Evolutionary conservation across 1,140 invertebrate genomes (phyloP).

Genomic region (Babylonia areolata): DNA sequence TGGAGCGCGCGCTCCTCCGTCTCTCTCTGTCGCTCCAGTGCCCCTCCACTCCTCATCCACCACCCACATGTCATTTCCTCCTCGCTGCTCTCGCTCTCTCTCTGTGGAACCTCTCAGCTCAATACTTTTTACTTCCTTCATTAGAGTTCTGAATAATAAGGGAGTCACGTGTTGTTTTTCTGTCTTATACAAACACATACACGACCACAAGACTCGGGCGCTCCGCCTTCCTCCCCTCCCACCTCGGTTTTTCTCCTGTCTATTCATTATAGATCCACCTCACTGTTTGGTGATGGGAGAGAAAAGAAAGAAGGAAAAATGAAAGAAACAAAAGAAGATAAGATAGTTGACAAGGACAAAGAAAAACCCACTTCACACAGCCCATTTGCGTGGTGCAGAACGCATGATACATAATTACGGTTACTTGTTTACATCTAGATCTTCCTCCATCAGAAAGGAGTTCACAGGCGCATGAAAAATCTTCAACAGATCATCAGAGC

Average conservation of each 20-base stretch:
- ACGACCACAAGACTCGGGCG: not conserved
- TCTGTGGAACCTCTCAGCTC: not conserved
- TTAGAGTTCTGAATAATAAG: not conserved
- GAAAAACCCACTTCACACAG: too few relatives aligned
- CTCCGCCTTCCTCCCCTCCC: too few relatives aligned
- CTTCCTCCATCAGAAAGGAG: not conserved
- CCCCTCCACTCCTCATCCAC: not conserved
- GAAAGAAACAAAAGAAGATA: not conserved
- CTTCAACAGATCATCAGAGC: too few relatives aligned
- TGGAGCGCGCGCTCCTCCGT: not conserved
- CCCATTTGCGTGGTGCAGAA: too few relatives aligned
- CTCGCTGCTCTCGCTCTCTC: constrained; percentile 12
- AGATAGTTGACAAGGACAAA: not conserved
- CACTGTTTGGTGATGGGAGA: not conserved
- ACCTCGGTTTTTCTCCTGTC: too few relatives aligned
- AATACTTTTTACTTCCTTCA: not conserved
- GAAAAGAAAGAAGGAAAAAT: not conserved
- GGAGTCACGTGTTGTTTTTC: not conserved
- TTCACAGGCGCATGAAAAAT: not conserved
- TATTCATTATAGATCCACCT: too few relatives aligned
- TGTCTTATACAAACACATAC: not conserved
- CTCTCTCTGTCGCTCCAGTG: too few relatives aligned
- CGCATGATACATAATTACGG: not conserved
- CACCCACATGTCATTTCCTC: not conserved
- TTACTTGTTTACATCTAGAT: not conserved